phyloP scores from a whole-genome alignment of 1,140 invertebrate species.

The Drosophila mayri region DNA sequence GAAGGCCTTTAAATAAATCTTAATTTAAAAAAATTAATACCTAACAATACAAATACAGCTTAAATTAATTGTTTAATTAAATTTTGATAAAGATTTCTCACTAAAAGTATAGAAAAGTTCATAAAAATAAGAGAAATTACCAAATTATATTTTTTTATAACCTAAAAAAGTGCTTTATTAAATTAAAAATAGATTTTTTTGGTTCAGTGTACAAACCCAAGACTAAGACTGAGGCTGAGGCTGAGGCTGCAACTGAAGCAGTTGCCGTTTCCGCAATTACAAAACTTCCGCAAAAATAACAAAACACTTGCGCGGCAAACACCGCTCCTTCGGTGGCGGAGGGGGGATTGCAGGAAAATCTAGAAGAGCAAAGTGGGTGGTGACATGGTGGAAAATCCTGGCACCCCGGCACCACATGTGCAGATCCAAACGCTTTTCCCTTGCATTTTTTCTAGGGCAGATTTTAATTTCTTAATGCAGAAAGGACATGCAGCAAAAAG shows the following conservation, averaged over 20 bases:
- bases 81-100: no score
- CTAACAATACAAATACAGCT: no score
- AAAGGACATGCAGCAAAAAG: constrained; percentile 56
- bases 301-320: constrained; percentile 64
- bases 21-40: no score
- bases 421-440: constrained; percentile 27
- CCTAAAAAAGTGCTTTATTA: no score
- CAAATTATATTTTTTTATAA: no score
- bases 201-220: constrained; percentile 19
- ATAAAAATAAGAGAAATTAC: no score
- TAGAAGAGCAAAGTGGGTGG: background rate
- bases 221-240: constrained; percentile 12
- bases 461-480: constrained; percentile 83
- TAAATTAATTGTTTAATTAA: no score
- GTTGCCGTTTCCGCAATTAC: constrained; percentile 81
- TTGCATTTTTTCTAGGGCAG: constrained; percentile 72
- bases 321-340: background rate
- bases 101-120: no score
- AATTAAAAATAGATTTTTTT: no score
- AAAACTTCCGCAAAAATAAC: constrained; percentile 81
- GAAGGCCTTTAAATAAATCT: no score
- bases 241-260: constrained; percentile 55
- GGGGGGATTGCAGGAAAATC: background rate
- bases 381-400: constrained; percentile 3
- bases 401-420: constrained; percentile 58